Evolutionary conservation across 2,888 invertebrate species (phyloP), one percentile per base, ranked within the genome.

Genomic region (Lordiphosa andalusiaca): DNA sequence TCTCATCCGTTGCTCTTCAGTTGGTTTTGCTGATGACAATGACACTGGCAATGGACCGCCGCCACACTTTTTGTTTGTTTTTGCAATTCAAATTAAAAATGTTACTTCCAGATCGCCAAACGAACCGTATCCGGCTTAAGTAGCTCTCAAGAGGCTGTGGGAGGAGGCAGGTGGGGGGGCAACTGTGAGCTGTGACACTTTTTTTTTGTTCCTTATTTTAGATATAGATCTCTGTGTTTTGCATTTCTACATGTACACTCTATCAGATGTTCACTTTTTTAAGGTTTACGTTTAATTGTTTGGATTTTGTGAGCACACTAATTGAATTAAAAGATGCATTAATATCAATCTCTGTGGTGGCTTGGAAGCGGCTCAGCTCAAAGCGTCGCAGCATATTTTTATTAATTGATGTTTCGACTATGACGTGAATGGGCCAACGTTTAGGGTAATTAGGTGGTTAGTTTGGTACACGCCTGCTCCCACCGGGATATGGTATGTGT

Each of bases 111-210:
- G 67, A 77, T 75, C 62, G 65, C 69, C 69, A 80, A 81, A 80
- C 83, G 80, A 83, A 83, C 74, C 69, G 67, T 72, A 80, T 80
- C 80, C 80, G 80, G 83, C 77, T 69, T 52, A 33, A 42, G 41
- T 54, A 58, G 52, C 41, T 55, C n/a, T 10, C 61, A 65, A 69
- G 41, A 40, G 37, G 13, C 47, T 39, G 37, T 48, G 35, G 25
- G 25, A 25, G 25, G 6, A 6, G 25, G 25, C 25, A 6, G 25
- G n/a, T n/a, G n/a, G n/a, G n/a, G n/a, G n/a, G 25, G 25, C 0
- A 25, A 6, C 6, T 25, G 25, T 25, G 25, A 25, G 25, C 25
- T 36, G 37, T 48, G 37, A 68, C 53, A 60, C 38, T 39, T 9
- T 44, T 12, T 30, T 39, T 9, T 25, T n/a, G n/a, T n/a, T 16